Percentiles rank a stretch among this genome's conserved stretches.
Evolutionary conservation across 2,888 invertebrate species (phyloP).

Genomic region (Sphaeridia pumilis): DNA sequence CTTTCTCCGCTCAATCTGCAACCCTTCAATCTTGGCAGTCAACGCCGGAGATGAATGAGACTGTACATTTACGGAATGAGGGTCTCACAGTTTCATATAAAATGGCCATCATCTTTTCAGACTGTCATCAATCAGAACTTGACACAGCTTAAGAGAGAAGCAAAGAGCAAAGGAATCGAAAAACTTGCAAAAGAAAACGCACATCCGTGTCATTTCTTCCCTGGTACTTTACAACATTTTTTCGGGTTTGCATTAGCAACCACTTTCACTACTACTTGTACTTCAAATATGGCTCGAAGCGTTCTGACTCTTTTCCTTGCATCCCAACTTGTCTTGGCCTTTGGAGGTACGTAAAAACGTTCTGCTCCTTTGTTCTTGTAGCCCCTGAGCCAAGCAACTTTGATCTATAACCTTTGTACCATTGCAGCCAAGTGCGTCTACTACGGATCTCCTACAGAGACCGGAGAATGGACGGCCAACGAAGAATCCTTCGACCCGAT

Average conservation of each 20-base stretch:
- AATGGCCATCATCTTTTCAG: not conserved
- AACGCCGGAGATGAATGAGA: not conserved
- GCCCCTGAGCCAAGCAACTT: not conserved
- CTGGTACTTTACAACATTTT: not conserved
- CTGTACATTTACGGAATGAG: not conserved
- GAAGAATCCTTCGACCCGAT: constrained; percentile 10
- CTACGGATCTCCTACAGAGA: constrained; percentile 1
- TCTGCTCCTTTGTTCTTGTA: not conserved
- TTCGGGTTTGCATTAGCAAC: too few species aligned
- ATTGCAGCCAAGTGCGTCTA: not conserved
- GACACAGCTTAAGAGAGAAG: not conserved
- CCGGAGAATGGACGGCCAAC: constrained; percentile 13
- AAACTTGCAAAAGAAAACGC: not conserved
- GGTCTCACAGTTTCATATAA: not conserved
- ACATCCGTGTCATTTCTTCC: too few species aligned
- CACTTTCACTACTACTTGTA: too few species aligned
- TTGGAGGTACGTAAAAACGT: not conserved
- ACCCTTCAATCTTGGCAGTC: not conserved
- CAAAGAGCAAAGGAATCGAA: not conserved
- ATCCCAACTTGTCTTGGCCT: not conserved
- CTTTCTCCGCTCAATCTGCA: too few species aligned
- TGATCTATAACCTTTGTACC: not conserved
- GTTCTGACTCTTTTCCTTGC: not conserved
- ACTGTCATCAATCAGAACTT: constrained; percentile 1
- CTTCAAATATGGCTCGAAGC: too few species aligned